These are phyloP conservation scores for Philonicus albiceps DNA, from an alignment of 2,888 invertebrate species.

Conservation along the genomic window DNA sequence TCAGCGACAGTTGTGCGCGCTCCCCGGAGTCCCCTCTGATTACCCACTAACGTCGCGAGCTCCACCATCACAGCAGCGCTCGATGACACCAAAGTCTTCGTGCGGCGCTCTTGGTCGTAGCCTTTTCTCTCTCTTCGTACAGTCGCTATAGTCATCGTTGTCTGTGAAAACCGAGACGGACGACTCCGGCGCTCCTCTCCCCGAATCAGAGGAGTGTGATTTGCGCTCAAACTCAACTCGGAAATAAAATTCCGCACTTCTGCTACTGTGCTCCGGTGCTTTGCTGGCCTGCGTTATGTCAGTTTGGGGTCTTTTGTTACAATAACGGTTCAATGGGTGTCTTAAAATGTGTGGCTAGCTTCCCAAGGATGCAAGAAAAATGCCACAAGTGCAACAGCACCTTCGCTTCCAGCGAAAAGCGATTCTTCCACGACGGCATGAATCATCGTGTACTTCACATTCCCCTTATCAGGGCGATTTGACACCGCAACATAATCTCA, in stretches of 20 bases:
- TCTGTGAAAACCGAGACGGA: conserved; percentile 13
- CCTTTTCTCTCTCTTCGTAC: background rate
- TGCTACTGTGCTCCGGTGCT: background rate
- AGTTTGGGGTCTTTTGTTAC: background rate
- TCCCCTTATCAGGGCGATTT: background rate
- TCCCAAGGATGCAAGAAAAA: background rate
- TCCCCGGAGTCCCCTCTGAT: background rate
- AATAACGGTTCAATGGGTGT: background rate
- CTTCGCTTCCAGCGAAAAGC: background rate
- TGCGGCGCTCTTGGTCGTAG: background rate
- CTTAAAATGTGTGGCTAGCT: conserved; percentile 12
- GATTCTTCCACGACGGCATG: background rate
- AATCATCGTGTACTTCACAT: background rate
- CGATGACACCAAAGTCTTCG: background rate
- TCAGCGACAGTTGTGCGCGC: background rate
- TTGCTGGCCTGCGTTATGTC: conserved; percentile 35
- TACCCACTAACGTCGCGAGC: background rate
- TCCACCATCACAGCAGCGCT: background rate
- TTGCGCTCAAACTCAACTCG: background rate
- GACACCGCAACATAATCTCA: background rate
- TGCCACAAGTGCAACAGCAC: background rate
- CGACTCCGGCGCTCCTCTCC: conserved; percentile 1
- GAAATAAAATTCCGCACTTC: background rate
- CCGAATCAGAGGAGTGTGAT: background rate
- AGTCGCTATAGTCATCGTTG: background rate